phyloP scores from a whole-genome alignment of 2,797 vertebrate species.

The Florisuga fusca region DNA sequence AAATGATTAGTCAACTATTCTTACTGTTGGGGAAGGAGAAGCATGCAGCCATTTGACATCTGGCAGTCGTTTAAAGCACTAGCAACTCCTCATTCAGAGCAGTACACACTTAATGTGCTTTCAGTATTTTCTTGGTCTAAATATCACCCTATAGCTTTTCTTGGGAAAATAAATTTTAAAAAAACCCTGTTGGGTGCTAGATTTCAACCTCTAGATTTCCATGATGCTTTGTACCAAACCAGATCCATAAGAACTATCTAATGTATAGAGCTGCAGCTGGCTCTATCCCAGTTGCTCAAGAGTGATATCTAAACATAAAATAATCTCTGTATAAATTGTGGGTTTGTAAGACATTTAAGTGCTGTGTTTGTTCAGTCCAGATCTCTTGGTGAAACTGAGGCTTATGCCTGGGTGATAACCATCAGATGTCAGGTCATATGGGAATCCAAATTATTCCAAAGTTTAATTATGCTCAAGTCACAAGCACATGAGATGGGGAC shows the following conservation, averaged over 20 bases:
- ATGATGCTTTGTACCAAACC: conserved; percentile 11
- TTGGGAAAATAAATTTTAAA: neutral
- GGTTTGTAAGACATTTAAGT: conserved; percentile 75
- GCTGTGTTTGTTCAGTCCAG: conserved; percentile 61
- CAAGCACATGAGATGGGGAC: neutral
- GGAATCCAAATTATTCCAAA: neutral
- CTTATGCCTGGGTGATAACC: conserved; percentile 32
- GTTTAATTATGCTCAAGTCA: neutral
- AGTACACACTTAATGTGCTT: conserved; percentile 57
- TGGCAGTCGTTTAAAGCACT: conserved; percentile 73
- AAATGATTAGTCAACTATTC: conserved; percentile 71
- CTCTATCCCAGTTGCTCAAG: conserved; percentile 72
- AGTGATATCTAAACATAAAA: conserved; percentile 80
- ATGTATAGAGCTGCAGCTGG: conserved; percentile 71
- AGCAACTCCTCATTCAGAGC: conserved; percentile 66
- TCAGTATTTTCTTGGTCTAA: conserved; percentile 51
- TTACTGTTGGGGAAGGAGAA: conserved; percentile 59
- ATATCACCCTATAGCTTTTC: conserved; percentile 34
- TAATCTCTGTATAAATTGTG: conserved; percentile 80
- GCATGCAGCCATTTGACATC: conserved; percentile 74
- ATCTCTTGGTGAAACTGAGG: conserved; percentile 37
- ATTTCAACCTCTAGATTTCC: conserved; percentile 55
- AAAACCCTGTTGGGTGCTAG: neutral
- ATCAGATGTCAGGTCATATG: conserved; percentile 3
- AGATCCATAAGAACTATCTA: conserved; percentile 58